A percentile compares a stretch with the other conserved stretches of the same genome.
Evolutionary conservation across 2,888 invertebrate genomes (phyloP).

Genomic region (Synanthedon tipuliformis): DNA sequence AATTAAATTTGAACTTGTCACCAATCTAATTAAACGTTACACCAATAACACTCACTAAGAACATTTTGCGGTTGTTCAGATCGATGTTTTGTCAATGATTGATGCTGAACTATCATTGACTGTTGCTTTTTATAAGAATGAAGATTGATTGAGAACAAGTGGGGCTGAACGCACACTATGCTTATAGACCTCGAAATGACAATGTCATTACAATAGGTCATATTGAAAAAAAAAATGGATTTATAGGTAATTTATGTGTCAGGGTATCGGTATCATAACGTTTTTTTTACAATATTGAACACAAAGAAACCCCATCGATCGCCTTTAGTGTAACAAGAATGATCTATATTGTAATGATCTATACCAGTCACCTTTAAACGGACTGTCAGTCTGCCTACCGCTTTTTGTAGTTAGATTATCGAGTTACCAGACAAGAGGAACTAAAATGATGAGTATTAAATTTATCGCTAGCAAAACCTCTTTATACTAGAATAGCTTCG

Average conservation of each 20-base stretch:
- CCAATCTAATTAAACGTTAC: neutral
- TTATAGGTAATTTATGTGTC: slow-evolving; percentile 42
- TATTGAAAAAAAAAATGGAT: slow-evolving; percentile 34
- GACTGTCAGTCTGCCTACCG: no score
- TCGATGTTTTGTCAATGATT: slow-evolving; percentile 36
- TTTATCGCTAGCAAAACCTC: no score
- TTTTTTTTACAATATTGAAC: slow-evolving; percentile 7
- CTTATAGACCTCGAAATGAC: slow-evolving; percentile 32
- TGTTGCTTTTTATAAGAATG: slow-evolving; percentile 51
- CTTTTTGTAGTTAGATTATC: no score
- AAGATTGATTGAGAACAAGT: slow-evolving; percentile 42
- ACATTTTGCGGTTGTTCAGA: slow-evolving; percentile 44
- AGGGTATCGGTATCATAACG: slow-evolving; percentile 38
- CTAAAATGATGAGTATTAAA: no score
- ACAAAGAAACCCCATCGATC: no score
- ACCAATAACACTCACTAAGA: slow-evolving; percentile 39
- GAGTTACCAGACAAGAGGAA: no score
- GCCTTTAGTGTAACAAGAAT: no score
- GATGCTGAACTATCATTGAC: slow-evolving; percentile 33
- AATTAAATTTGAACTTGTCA: no score
- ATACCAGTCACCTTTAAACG: no score
- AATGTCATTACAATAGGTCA: slow-evolving; percentile 46
- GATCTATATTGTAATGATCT: no score
- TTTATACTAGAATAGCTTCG: no score
- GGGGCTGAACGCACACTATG: slow-evolving; percentile 37